phyloP scores from a whole-genome alignment of 30 jellyfish, hydroid and myxozoan species.

The Turritopsis rubra region DNA sequence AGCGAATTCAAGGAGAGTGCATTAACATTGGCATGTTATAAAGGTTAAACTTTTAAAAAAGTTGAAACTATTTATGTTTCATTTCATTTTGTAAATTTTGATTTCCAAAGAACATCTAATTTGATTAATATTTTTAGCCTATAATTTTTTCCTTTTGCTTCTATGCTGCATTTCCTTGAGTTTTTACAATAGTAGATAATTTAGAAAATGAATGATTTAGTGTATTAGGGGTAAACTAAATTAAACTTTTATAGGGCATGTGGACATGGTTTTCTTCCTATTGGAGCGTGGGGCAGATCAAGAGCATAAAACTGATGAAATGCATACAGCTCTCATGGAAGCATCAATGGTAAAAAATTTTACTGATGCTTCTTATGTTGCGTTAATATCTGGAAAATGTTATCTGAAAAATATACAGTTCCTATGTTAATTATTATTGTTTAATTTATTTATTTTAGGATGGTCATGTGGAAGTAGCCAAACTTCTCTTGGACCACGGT shows the following conservation, averaged over 20 bases:
- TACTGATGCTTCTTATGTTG: not conserved
- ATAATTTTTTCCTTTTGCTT: no score
- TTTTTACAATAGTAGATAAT: no score
- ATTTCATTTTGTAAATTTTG: not conserved
- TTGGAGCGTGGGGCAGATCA: constrained; percentile 97
- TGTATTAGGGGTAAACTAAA: not conserved
- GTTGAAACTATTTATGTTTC: not conserved
- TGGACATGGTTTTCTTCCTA: constrained; percentile 78
- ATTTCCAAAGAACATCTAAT: no score
- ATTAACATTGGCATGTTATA: constrained; percentile 85
- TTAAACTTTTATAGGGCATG: constrained; percentile 58
- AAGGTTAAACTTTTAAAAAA: constrained; percentile 39
- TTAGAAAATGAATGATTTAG: no score
- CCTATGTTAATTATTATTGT: not conserved
- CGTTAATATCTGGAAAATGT: not conserved
- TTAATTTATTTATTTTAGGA: constrained; percentile 39
- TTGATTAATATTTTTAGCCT: not conserved
- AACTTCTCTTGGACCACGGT: constrained; percentile 83
- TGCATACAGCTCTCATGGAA: constrained; percentile 98
- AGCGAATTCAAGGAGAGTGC: constrained; percentile 98
- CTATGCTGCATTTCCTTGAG: no score
- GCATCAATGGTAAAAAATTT: constrained; percentile 76
- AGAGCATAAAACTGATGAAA: constrained; percentile 95
- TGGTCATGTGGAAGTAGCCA: constrained; percentile 98
- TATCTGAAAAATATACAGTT: not conserved